phyloP scores from a whole-genome alignment of 2,797 vertebrate genomes.

The Eupleurogrammus muticus region DNA sequence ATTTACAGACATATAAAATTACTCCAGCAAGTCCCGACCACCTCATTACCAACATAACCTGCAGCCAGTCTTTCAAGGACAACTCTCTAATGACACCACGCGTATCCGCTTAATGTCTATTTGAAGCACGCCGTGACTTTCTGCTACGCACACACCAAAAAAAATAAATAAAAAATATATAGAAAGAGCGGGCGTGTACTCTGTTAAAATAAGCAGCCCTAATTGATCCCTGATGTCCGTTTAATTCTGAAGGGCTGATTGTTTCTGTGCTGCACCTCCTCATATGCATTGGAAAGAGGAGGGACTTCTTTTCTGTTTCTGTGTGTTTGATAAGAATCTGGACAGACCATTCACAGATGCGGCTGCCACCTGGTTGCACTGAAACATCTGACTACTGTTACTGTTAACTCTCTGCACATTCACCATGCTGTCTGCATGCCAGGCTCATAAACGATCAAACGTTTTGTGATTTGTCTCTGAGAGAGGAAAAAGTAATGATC shows the following conservation, averaged over 20 bases:
- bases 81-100: constrained; percentile 75
- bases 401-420: constrained; percentile 13
- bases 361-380: constrained; percentile 42
- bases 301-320: constrained; percentile 18
- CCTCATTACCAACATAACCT: constrained; percentile 83
- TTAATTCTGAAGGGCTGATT: constrained; percentile 39
- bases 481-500: not conserved
- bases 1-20: constrained; percentile 82
- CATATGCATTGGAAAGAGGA: constrained; percentile 18
- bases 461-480: not conserved
- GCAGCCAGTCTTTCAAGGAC: constrained; percentile 83
- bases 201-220: constrained; percentile 63
- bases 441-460: not conserved
- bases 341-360: constrained; percentile 41
- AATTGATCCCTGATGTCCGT: constrained; percentile 66
- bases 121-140: constrained; percentile 69
- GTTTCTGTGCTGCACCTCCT: constrained; percentile 21
- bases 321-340: constrained; percentile 24
- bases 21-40: constrained; percentile 72
- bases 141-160: constrained; percentile 29
- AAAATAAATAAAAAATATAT: constrained; percentile 46
- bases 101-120: constrained; percentile 69
- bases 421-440: not conserved
- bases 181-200: constrained; percentile 43
- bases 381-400: constrained; percentile 41